phyloP scores from a whole-genome alignment of 2,888 invertebrate genomes.

The Ferrisia virgata region DNA sequence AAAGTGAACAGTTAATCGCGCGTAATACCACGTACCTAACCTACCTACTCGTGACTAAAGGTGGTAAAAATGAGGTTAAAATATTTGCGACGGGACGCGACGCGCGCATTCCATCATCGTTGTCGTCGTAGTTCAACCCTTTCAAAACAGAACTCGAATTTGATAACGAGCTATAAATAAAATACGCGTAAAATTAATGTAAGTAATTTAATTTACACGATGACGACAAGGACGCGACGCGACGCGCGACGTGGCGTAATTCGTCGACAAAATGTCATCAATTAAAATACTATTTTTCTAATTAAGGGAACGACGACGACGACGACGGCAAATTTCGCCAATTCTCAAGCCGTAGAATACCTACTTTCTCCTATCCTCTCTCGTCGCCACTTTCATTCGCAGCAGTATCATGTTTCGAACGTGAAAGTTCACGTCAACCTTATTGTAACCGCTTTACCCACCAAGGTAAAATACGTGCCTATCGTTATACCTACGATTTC shows the following conservation, averaged over 20 bases:
- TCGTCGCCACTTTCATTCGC: neutral
- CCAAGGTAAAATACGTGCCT: neutral
- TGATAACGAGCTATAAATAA: neutral
- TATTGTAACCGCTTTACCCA: neutral
- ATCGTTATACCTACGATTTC: neutral
- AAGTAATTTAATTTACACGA: neutral
- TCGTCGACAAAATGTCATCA: neutral
- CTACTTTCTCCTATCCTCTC: neutral
- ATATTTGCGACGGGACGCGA: neutral
- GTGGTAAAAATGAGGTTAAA: neutral
- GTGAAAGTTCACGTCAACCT: neutral
- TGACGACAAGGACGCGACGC: neutral
- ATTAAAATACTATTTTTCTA: neutral
- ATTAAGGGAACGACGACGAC: neutral
- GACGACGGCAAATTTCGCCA: neutral
- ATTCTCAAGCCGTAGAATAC: neutral
- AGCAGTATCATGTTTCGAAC: neutral
- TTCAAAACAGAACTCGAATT: neutral
- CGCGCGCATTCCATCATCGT: no score
- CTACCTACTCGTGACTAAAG: no score
- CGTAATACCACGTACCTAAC: neutral
- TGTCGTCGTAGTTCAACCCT: neutral
- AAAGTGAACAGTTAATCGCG: neutral
- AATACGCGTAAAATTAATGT: neutral
- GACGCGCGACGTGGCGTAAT: neutral